Evolutionary conservation across 2,888 invertebrate genomes (phyloP).

Genomic region (Perizoma flavofasciatum): DNA sequence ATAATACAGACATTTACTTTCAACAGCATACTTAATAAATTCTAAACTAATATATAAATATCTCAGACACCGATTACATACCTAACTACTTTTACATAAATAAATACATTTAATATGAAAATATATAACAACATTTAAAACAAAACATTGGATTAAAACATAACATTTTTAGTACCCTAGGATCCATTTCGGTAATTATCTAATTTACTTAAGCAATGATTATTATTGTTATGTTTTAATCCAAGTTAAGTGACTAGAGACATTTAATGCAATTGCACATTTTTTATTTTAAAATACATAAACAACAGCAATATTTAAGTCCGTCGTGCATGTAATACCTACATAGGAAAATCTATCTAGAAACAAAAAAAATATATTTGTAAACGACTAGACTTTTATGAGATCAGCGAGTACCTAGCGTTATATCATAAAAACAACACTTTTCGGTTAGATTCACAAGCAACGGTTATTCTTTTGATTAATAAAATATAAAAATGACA

Average conservation of each 20-base stretch:
- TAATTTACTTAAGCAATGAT: conserved; percentile 2
- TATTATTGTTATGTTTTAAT: conserved; percentile 8
- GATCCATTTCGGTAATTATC: neutral
- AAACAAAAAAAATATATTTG: no score
- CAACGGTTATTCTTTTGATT: no score
- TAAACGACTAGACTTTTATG: no score
- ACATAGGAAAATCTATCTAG: no score
- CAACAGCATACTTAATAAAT: conserved; percentile 39
- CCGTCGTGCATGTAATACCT: no score
- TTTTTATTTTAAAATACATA: neutral
- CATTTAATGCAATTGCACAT: conserved; percentile 14
- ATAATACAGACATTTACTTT: conserved; percentile 35
- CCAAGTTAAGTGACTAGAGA: conserved; percentile 5
- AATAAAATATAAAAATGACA: no score
- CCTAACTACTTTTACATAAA: conserved; percentile 35
- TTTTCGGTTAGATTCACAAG: no score
- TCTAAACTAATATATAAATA: conserved; percentile 43
- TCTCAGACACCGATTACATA: conserved; percentile 47
- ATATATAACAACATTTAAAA: conserved; percentile 53
- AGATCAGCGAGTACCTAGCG: no score
- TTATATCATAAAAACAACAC: no score
- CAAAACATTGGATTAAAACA: conserved; percentile 11
- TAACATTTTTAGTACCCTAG: neutral
- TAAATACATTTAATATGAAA: conserved; percentile 49
- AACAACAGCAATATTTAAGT: conserved; percentile 8